Evolutionary conservation across 1,140 invertebrate species (phyloP), one percentile per base, ranked within the genome.

Genomic region (Mylabris phalerata): DNA sequence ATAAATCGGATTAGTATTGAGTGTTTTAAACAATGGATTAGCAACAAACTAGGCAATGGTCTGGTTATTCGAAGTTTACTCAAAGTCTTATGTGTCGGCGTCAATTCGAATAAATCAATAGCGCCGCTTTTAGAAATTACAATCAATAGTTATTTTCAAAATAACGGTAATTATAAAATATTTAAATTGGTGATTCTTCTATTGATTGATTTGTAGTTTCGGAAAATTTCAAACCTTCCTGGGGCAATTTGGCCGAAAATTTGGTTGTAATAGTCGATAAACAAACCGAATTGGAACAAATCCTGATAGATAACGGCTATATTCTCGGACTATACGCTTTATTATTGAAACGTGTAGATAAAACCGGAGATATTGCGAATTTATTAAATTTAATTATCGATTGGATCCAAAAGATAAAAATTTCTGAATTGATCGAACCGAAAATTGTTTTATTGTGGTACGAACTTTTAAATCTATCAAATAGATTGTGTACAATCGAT

Each of bases 401-500:
- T 26, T 74, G 73, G 71, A 58, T 72, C 7, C 49, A 43, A 6
- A 58, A 65, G 26, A 63, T 73, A 43, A 74, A 73, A 67, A 62
- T 71, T 10, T 67, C 55, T 43, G 67, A 71, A 45, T 24, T 42
- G 11, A 59, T 63, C 9, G 73, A 74, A 64, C 50, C 57, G 40
- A 73, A 73, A 64, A 32, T 74, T 6, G 69, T 71, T 3, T 45
- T 74, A 9, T 41, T 74, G 11, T 74, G 73, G 73, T 56, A 48
- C 13, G 67, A 64, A 43, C 57, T 72, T 9, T 45, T 74, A 11
- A 61, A 62, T n/a, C 46, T 72, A 44, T 48, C 63, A 25, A 50
- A 67, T 9, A 54, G 66, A 50, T 58, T 66, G 50, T 65, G 64
- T 40, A 50, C 67, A 39, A 65, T 50, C 43, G 63, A 71, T 46